Conservation (phyloP, 2,888 invertebrate species). For the Mythimna impura region DNA sequence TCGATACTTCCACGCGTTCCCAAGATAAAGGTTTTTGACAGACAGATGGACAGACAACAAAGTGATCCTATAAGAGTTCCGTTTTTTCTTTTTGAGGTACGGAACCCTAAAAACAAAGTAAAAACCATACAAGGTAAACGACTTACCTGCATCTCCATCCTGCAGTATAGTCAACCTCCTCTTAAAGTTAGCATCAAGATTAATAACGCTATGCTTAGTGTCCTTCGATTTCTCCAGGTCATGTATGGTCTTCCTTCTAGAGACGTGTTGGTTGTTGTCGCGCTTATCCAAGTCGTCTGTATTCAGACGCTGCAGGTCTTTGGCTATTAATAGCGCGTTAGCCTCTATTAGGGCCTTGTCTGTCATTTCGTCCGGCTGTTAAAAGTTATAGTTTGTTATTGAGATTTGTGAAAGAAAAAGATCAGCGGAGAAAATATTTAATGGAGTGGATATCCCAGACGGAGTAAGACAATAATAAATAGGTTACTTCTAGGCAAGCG, state of each 20-base stretch:
- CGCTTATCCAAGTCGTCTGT: conserved; percentile 94
- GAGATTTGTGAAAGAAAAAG: background rate
- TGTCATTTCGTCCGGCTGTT: conserved; percentile 94
- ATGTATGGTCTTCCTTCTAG: conserved; percentile 95
- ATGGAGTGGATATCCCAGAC: too few relatives aligned
- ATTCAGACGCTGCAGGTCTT: conserved; percentile 95
- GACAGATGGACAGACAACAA: too few relatives aligned
- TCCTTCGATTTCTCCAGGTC: conserved; percentile 96
- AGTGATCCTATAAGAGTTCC: too few relatives aligned
- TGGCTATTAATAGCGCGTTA: conserved; percentile 97
- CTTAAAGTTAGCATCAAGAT: conserved; percentile 98
- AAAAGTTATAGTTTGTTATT: conserved; percentile 8
- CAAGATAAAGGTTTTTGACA: too few relatives aligned
- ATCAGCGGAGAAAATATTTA: too few relatives aligned
- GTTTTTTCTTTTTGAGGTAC: too few relatives aligned
- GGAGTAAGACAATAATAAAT: too few relatives aligned
- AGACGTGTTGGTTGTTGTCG: conserved; percentile 93
- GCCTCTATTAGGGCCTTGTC: conserved; percentile 96
- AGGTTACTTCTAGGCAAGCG: too few relatives aligned
- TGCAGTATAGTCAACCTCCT: conserved; percentile 96
- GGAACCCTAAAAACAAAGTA: background rate
- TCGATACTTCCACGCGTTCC: too few relatives aligned
- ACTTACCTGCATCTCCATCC: conserved; percentile 91
- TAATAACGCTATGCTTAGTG: conserved; percentile 95
- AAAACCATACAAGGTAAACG: background rate